Base-by-base conservation (phyloP, 2,113 vertebrate genomes). In the Ictalurus punctatus region DNA sequence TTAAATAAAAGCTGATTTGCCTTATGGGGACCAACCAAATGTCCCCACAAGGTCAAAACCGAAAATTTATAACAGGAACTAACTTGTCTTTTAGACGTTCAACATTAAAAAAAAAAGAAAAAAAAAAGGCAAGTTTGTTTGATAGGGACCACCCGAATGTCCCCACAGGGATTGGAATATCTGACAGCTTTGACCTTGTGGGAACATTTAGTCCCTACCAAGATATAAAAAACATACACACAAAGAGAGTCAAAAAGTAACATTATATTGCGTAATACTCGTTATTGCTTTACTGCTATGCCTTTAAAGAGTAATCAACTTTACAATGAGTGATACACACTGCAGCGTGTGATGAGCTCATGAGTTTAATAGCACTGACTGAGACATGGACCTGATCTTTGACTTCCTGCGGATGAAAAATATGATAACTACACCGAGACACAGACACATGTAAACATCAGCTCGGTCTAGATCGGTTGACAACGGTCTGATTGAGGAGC, bases 331-430 rank as follows among this genome's bases (percentile, higher is more conserved):
- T 21, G 54, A 82, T 56, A 30, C 25, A 80, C 48, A 56, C 78
- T 80, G 37, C 8, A 44, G 19, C 3, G 19, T 76, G 44, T 30
- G 80, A 82, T 19, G n/a, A 37, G 79, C 59, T 82, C 34, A 83
- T 83, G 84, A 59, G 76, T 74, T 48, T 73, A 90, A 56, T 40
- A 65, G 83, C 73, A 91, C 83, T 90, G 90, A 90, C 79, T 90
- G 90, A 84, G 86, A 76, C 34, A 86, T 83, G 21, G 10, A 79
- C 30, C 58, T 87, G 90, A 87, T 78, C 88, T 89, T 87, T 89
- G 88, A 88, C 56, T 82, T 81, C 34, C 78, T 40, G 27, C 21
- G 30, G 61, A 81, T 40, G 58, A 67, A 74, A 79, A 87, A 44
- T 44, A 48, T 34, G 25, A 76, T 61, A 87, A 69, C 78, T 76